A percentile compares a stretch with the other conserved stretches of the same genome.
Evolutionary conservation across 30 jellyfish, hydroid and myxozoan genomes (phyloP).

Genomic region (Cassiopea xamachana): DNA sequence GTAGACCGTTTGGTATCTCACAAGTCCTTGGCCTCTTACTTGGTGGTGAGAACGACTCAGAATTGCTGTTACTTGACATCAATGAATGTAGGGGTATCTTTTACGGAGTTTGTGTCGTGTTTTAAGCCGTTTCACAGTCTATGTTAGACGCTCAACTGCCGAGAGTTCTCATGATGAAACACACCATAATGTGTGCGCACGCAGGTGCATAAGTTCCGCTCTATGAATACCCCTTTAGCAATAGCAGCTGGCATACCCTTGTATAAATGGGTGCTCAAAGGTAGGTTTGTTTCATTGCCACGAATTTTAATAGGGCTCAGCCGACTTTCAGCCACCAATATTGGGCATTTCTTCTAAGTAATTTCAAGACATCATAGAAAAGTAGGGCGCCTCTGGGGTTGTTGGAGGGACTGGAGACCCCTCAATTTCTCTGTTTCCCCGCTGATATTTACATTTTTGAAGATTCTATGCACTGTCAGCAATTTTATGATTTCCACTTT

Average conservation of each 20-base stretch:
- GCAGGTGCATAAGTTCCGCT: slow-evolving; percentile 34
- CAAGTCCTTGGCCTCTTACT: slow-evolving; percentile 87
- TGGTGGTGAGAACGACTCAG: slow-evolving; percentile 97
- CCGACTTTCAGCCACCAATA: too few species aligned
- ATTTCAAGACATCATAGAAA: too few species aligned
- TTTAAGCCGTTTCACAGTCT: slow-evolving; percentile 16
- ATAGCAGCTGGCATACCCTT: neutral
- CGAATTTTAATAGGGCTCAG: too few species aligned
- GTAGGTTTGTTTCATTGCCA: too few species aligned
- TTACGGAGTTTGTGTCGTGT: slow-evolving; percentile 11
- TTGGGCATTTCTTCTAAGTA: too few species aligned
- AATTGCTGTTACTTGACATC: slow-evolving; percentile 97
- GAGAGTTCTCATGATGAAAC: slow-evolving; percentile 17
- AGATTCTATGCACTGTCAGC: too few species aligned
- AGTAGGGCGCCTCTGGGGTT: too few species aligned
- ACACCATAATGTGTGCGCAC: slow-evolving; percentile 33
- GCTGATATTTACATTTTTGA: too few species aligned
- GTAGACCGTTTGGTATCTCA: slow-evolving; percentile 94
- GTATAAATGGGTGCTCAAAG: too few species aligned
- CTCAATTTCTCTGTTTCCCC: too few species aligned
- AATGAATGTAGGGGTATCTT: slow-evolving; percentile 44
- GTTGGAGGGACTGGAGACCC: too few species aligned
- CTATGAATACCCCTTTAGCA: neutral
- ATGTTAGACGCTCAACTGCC: slow-evolving; percentile 36
- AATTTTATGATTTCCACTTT: too few species aligned